Conservation (phyloP, 2,888 invertebrate species). For the Ormyrus pomaceus region DNA sequence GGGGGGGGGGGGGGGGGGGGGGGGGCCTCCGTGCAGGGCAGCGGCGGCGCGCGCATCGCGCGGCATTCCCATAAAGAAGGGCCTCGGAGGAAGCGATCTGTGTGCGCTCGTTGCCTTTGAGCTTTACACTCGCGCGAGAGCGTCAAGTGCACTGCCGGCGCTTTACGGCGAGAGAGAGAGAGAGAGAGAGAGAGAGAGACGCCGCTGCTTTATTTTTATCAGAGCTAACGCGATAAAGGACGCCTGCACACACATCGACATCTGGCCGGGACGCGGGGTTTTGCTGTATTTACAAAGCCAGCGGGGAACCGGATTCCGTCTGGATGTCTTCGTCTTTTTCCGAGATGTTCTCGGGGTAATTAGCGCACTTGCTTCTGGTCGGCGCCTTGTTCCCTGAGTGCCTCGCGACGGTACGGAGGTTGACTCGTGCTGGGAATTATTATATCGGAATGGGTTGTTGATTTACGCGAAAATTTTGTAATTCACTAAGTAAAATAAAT, state of each 20-base stretch:
- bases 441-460: too few species aligned
- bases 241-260: conserved; percentile 39
- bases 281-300: background rate
- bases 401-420: too few species aligned
- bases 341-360: too few species aligned
- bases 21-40: background rate
- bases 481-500: too few species aligned
- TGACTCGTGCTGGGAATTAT: too few species aligned
- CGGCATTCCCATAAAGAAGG: conserved; percentile 6
- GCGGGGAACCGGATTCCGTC: too few species aligned
- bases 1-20: background rate
- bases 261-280: conserved; percentile 24
- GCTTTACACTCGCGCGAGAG: conserved; percentile 12
- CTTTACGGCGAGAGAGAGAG: conserved; percentile 33
- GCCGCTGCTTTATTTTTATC: background rate
- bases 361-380: too few species aligned
- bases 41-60: background rate
- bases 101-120: conserved; percentile 23
- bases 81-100: background rate
- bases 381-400: too few species aligned
- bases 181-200: background rate
- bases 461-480: too few species aligned
- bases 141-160: conserved; percentile 41
- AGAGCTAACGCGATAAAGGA: conserved; percentile 24
- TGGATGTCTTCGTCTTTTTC: too few species aligned